A percentile compares a stretch with the other conserved stretches of the same genome.
These are phyloP conservation scores for Pachyseris speciosa DNA, from an alignment of 64 coral and sea anemone species.

Conservation along the genomic window DNA sequence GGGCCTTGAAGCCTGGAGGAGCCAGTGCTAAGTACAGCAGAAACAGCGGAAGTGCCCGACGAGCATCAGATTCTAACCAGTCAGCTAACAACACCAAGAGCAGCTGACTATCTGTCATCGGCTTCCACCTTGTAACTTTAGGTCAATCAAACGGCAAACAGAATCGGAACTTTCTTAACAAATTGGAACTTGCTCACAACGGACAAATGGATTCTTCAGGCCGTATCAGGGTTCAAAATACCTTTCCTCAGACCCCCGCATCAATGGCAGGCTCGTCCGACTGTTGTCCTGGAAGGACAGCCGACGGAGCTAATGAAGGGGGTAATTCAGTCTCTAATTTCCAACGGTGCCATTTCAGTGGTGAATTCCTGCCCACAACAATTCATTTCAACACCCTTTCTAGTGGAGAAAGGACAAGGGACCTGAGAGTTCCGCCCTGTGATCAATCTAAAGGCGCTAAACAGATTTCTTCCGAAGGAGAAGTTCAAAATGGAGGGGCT, in stretches of 20 bases:
- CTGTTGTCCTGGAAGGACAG: too few relatives aligned
- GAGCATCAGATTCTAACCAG: background rate
- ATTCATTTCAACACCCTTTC: slow-evolving; percentile 56
- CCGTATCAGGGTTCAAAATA: too few relatives aligned
- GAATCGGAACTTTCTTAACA: too few relatives aligned
- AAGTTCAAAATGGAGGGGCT: slow-evolving; percentile 60
- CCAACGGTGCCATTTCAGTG: slow-evolving; percentile 40
- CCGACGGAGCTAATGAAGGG: background rate
- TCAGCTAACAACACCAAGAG: background rate
- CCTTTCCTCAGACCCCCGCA: too few relatives aligned
- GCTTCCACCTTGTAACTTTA: background rate
- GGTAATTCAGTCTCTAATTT: slow-evolving; percentile 28
- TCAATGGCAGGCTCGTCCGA: too few relatives aligned
- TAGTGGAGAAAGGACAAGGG: slow-evolving; percentile 50
- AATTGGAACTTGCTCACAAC: too few relatives aligned
- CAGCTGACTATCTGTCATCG: slow-evolving; percentile 27
- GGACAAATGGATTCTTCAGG: too few relatives aligned
- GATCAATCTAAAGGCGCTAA: slow-evolving; percentile 48
- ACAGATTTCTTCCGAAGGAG: slow-evolving; percentile 43
- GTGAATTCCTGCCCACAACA: slow-evolving; percentile 26
- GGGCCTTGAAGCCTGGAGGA: slow-evolving; percentile 22
- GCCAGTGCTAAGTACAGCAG: slow-evolving; percentile 8
- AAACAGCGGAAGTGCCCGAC: background rate
- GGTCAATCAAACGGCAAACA: background rate
- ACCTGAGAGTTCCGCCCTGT: slow-evolving; percentile 41